Percentiles rank a stretch among this genome's conserved stretches.
These are phyloP conservation scores for Meles meles DNA, from an alignment of 2,113 vertebrate species.

Conservation along the genomic window DNA sequence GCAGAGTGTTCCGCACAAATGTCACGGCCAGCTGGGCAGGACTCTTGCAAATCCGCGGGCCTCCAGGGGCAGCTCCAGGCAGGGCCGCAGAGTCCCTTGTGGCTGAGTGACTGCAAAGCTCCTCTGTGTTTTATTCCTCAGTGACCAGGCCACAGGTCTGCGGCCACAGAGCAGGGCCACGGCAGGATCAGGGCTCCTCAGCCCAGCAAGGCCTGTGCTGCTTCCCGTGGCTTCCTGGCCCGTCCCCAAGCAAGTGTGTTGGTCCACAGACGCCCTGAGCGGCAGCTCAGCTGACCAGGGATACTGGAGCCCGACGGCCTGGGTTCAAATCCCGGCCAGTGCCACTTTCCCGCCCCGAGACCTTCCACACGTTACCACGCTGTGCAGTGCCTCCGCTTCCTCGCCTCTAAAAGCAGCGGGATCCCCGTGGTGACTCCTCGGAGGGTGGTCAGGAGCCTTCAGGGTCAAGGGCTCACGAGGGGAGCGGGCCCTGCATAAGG, in stretches of 20 bases:
- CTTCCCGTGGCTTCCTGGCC: background rate
- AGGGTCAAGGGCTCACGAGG: accelerated
- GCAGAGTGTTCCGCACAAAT: background rate
- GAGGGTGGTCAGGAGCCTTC: no score
- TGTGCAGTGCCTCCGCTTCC: background rate
- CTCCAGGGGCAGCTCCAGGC: background rate
- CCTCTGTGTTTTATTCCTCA: background rate
- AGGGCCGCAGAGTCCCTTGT: background rate
- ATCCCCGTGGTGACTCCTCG: accelerated
- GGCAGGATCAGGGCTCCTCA: background rate
- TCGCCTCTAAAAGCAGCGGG: accelerated
- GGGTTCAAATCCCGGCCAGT: background rate
- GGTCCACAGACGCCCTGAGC: background rate
- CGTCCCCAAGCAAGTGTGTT: accelerated
- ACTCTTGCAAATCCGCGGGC: background rate
- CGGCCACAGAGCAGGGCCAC: accelerated
- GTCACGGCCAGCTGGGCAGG: background rate
- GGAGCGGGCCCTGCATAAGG: background rate
- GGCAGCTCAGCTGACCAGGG: background rate
- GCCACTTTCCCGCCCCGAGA: background rate
- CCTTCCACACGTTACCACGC: background rate
- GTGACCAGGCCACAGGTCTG: background rate
- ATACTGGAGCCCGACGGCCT: background rate
- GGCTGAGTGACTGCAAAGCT: background rate
- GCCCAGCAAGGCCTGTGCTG: background rate